A percentile compares a stretch with the other conserved stretches of the same genome.
These are phyloP conservation scores for Poeciliopsis turneri DNA, from an alignment of 2,797 vertebrate genomes.

Conservation along the genomic window DNA sequence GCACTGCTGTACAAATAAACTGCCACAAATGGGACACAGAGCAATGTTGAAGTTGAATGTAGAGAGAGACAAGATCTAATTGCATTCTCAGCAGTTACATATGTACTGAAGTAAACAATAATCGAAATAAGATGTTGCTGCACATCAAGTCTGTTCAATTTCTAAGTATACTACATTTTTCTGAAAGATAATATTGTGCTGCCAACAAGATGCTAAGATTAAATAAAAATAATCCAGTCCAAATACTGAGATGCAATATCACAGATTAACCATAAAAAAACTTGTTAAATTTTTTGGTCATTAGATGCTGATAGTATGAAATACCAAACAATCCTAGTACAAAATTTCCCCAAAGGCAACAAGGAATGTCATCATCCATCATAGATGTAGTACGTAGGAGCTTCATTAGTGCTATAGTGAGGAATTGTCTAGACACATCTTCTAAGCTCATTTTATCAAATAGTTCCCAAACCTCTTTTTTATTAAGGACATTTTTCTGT, in stretches of 20 bases:
- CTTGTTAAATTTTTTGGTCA: background rate
- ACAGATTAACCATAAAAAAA: background rate
- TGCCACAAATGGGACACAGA: background rate
- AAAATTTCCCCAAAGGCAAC: background rate
- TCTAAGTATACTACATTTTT: background rate
- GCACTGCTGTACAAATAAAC: background rate
- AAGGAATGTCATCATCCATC: background rate
- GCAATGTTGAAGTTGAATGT: background rate
- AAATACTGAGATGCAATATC: background rate
- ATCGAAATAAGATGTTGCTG: background rate
- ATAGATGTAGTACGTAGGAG: background rate
- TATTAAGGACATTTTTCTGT: background rate
- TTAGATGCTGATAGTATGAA: conserved; percentile 9
- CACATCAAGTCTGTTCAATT: background rate
- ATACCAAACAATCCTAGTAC: background rate
- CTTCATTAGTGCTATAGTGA: background rate
- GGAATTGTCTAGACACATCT: background rate
- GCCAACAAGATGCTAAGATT: background rate
- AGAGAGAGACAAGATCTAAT: background rate
- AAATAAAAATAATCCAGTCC: background rate
- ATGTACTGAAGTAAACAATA: background rate
- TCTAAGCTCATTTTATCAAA: background rate
- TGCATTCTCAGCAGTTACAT: background rate
- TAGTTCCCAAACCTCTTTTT: background rate
- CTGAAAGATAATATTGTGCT: background rate